Evolutionary conservation across 2,797 vertebrate species (phyloP).

Genomic region (Sus cebifrons): DNA sequence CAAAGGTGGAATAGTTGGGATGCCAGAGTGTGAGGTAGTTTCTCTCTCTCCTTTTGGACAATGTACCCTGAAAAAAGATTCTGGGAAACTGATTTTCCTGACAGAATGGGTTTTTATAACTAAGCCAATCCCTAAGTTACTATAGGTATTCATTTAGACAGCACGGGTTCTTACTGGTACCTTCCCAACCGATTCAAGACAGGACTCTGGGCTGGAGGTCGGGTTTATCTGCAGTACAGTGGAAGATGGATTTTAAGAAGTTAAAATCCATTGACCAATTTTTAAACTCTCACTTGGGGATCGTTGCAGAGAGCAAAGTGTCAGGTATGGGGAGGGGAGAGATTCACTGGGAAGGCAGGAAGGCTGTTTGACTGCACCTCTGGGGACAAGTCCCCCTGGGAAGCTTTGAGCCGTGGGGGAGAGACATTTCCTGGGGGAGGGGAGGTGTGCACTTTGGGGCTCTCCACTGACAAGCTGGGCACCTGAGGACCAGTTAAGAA

Average conservation of each 20-base stretch:
- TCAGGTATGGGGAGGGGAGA: too few species aligned
- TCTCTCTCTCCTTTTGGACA: neutral
- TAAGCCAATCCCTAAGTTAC: neutral
- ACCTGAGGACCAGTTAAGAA: neutral
- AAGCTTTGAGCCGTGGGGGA: neutral
- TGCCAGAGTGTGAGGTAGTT: neutral
- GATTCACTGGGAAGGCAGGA: neutral
- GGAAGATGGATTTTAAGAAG: neutral
- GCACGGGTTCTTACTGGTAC: rapidly evolving
- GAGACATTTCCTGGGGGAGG: too few species aligned
- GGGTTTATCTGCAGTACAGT: neutral
- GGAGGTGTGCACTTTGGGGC: rapidly evolving
- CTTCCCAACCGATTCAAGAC: neutral
- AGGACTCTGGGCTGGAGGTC: rapidly evolving
- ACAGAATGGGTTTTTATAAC: neutral
- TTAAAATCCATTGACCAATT: neutral
- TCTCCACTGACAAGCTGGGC: too few species aligned
- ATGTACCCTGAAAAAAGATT: neutral
- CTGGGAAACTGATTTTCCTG: neutral
- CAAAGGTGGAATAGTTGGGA: neutral
- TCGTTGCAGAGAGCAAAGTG: neutral
- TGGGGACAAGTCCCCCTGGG: neutral
- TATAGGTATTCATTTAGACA: neutral
- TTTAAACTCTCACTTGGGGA: neutral
- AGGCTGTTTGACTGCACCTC: neutral